Conservation (phyloP, 1,140 invertebrate species). For the Tetranychus cinnabarinus region DNA sequence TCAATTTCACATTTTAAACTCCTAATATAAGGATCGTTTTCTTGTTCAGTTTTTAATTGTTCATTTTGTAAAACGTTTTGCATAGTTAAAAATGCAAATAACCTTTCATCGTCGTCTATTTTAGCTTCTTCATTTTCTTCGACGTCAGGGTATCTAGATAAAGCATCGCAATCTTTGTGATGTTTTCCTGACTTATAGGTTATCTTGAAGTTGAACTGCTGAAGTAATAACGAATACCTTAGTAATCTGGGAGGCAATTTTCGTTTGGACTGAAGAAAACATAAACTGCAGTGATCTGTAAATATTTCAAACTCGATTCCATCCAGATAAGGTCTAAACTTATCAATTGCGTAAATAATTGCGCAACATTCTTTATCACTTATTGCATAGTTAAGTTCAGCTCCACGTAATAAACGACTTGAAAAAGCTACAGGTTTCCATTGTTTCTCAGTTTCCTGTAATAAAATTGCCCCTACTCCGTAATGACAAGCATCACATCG, state of each 20-base stretch:
- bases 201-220: slow-evolving; percentile 3
- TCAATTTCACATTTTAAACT: too few relatives aligned
- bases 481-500: too few relatives aligned
- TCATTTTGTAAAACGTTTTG: too few relatives aligned
- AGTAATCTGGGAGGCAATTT: neutral
- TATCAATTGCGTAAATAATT: neutral
- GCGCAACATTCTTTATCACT: neutral
- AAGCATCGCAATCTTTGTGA: slow-evolving; percentile 4
- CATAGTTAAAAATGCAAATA: too few relatives aligned
- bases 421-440: too few relatives aligned
- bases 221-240: slow-evolving; percentile 1
- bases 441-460: too few relatives aligned
- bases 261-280: neutral
- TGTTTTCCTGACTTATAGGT: slow-evolving; percentile 3
- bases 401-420: neutral
- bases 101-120: neutral
- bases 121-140: too few relatives aligned
- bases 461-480: too few relatives aligned
- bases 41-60: too few relatives aligned
- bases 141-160: neutral
- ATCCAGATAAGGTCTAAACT: neutral
- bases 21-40: too few relatives aligned
- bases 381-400: neutral
- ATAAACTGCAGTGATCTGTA: neutral
- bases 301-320: neutral